These are phyloP conservation scores for Pseudococcus viburni DNA, from an alignment of 2,888 invertebrate genomes.

Conservation along the genomic window DNA sequence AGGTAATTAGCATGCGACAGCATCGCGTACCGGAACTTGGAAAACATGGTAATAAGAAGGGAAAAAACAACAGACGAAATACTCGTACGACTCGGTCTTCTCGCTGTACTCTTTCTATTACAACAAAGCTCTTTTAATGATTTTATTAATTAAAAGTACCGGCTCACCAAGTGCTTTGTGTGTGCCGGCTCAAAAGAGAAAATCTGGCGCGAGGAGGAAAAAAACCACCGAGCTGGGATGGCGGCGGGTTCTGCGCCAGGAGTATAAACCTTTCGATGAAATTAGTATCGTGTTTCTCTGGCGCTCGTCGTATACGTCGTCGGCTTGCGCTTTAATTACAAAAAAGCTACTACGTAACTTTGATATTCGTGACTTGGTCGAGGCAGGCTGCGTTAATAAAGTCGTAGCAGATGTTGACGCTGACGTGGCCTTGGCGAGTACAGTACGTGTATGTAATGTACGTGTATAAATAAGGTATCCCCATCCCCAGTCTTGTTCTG, in stretches of 20 bases:
- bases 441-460: background rate
- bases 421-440: background rate
- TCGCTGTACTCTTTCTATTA: background rate
- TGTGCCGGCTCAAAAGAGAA: background rate
- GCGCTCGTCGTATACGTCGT: no score
- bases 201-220: background rate
- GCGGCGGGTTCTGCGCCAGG: background rate
- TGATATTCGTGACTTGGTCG: background rate
- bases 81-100: no score
- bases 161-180: conserved; percentile 14
- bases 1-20: background rate
- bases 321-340: background rate
- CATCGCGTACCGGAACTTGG: background rate
- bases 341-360: background rate
- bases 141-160: conserved; percentile 14
- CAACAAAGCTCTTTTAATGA: conserved; percentile 14
- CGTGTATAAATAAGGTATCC: no score
- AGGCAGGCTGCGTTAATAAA: conserved; percentile 5
- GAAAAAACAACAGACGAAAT: background rate
- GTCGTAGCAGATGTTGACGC: conserved; percentile 1
- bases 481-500: no score
- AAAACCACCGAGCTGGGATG: background rate
- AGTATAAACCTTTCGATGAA: background rate
- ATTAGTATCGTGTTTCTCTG: background rate
- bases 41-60: background rate